These are phyloP conservation scores for Macrophya alboannulata DNA, from an alignment of 2,888 invertebrate genomes.

Conservation along the genomic window DNA sequence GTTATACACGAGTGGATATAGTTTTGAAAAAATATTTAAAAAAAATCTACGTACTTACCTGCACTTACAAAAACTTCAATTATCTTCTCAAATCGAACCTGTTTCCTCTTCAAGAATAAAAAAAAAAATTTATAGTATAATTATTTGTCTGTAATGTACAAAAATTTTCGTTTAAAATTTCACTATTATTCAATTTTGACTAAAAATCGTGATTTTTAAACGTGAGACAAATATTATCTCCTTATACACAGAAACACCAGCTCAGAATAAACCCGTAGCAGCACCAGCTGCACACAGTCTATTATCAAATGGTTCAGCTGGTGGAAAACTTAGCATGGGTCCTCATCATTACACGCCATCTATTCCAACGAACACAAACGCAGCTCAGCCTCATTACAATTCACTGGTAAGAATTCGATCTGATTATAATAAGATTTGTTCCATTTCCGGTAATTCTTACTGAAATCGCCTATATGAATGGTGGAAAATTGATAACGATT, in stretches of 20 bases:
- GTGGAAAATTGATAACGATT: not conserved
- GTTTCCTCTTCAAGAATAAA: not conserved
- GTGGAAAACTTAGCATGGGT: conserved; percentile 87
- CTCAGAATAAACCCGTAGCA: conserved; percentile 85
- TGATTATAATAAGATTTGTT: conserved; percentile 76
- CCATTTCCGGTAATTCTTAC: not conserved
- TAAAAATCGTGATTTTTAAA: not conserved
- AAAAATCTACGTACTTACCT: not conserved
- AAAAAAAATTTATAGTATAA: too few species aligned
- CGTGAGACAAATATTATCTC: not conserved
- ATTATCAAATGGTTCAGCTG: conserved; percentile 85
- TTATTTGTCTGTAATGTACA: too few species aligned
- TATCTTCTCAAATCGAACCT: not conserved
- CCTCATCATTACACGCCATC: conserved; percentile 88
- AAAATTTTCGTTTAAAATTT: too few species aligned
- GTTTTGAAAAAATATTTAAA: not conserved
- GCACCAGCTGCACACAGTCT: conserved; percentile 91
- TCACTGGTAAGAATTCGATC: conserved; percentile 78
- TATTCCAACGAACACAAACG: conserved; percentile 80
- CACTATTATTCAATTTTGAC: not conserved
- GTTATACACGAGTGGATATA: not conserved
- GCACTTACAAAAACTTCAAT: not conserved
- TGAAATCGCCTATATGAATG: too few species aligned
- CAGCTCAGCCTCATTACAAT: conserved; percentile 81
- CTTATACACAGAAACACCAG: conserved; percentile 74